Base-by-base conservation (phyloP, 2,113 vertebrate genomes). In the Pterocles orientalis region DNA sequence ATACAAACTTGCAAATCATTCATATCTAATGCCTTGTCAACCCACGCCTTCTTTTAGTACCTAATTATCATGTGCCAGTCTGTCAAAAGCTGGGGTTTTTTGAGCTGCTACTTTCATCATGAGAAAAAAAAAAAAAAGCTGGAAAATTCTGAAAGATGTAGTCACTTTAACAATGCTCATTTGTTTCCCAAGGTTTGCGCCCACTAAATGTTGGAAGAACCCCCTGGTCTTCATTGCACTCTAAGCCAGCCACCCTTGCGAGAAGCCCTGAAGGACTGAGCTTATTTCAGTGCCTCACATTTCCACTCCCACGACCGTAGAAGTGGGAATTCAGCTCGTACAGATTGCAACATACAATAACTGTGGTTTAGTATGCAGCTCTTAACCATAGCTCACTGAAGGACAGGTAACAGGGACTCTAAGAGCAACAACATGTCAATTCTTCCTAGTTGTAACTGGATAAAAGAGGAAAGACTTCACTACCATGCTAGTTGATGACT, bases 21-120 rank as follows among this genome's bases (percentile, higher is more conserved):
- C 79, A 61, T 78, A 86, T 17, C 72, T 92, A 86, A 81, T 43
- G 51, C 41, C 58, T 90, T 88, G 71, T 64, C 79, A 92, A 62
- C 66, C 68, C 69, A 93, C 85, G 88, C 68, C 78, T 92, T 88
- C 82, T 79, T 92, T 71, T 78, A 93, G 57, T 86, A 70, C 10
- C 71, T 94, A 96, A 93, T 96, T 84, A 88, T 41, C 69, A 72
- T 31, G 65, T 79, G 83, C 82, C 79, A 95, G 72, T 24, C 92
- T 88, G 90, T 93, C 94, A 95, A 41, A 41, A 41, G 41, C 41
- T 41, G 41, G 41, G 41, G 78, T 86, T 82, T 85, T 72, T 75
- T 29, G 17, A 65, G 60, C 50, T 90, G 51, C 36, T 94, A 72
- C 81, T 85, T 96, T 73, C 77, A 85, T 69, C 50, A 43, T 45